Evolutionary conservation across 2,888 invertebrate genomes (phyloP), one percentile per base, ranked within the genome.

Genomic region (Spilarctia lutea): DNA sequence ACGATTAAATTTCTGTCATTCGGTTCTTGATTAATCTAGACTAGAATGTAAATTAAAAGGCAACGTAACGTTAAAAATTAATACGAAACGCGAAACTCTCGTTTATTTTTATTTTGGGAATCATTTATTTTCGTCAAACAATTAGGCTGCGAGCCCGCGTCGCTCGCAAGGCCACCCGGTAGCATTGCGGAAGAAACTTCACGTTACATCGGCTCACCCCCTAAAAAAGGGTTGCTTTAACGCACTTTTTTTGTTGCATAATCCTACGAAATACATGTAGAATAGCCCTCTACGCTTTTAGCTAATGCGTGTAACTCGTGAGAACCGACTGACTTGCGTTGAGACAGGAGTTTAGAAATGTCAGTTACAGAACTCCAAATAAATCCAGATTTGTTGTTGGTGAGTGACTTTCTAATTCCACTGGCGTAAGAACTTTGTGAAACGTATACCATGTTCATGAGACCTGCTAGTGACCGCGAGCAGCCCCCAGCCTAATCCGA

Each of bases 61-160:
- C 90, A 88, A 89, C 86, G 88, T 91, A 79, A 92, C 89, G 90
- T 91, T 90, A 90, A 92, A 94, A 92, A 93, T 91, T 92, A 91
- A 93, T 91, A 90, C 90, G 89, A 90, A 94, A 94, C 92, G 93
- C 91, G 90, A 94, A 94, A 92, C 91, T 93, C 94, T 92, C 94
- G 91, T 94, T 94, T 93, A 93, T 93, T 94, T 94, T 93, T 94
- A 94, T 94, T 94, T 94, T 91, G 88, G 88, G 93, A 91, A 94
- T 94, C 94, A 95, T 95, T 95, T 95, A 94, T 95, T 95, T 94
- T 94, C 94, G 94, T 95, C 93, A 94, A 94, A 93, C 94, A 95
- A 95, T 95, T 95, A 94, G 93, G 92, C 89, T 87, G 90, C 85
- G 90, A 85, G 89, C 88, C 86, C 89, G 88, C 90, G 91, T 93